These are phyloP conservation scores for Raja brachyura DNA, from an alignment of 2,113 vertebrate genomes.

Conservation along the genomic window DNA sequence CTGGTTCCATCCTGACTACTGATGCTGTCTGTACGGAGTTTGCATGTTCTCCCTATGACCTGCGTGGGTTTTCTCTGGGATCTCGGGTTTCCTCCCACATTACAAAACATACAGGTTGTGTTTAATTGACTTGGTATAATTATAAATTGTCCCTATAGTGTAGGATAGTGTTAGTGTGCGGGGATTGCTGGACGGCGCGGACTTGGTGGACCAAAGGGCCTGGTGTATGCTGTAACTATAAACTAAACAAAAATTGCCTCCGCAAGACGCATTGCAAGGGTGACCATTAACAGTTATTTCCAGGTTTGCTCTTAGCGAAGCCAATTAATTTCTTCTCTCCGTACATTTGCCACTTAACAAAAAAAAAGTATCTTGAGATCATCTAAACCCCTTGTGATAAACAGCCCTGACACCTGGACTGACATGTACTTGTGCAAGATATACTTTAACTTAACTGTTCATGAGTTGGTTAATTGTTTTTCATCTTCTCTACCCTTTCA, in stretches of 20 bases:
- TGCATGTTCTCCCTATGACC: no score
- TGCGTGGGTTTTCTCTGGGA: no score
- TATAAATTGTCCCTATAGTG: no score
- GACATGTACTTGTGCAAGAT: constrained; percentile 21
- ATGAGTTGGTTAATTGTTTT: constrained; percentile 42
- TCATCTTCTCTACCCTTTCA: constrained; percentile 42
- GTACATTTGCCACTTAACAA: neutral
- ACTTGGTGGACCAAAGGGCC: no score
- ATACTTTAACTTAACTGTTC: constrained; percentile 38
- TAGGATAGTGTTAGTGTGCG: no score
- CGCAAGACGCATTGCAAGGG: neutral
- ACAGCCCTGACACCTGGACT: constrained; percentile 41
- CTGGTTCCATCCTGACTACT: no score
- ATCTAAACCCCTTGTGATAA: neutral
- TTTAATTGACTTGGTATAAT: no score
- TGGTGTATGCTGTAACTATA: no score
- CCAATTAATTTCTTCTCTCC: neutral
- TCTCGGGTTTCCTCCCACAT: no score
- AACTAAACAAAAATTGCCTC: neutral
- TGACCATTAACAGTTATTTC: neutral
- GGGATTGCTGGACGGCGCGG: no score
- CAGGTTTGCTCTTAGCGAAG: neutral
- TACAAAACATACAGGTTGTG: no score
- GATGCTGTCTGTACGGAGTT: no score
- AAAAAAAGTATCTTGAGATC: neutral